Evolutionary conservation across 2,888 invertebrate species (phyloP), one percentile per base, ranked within the genome.

Genomic region (Ephialtes manifestator): DNA sequence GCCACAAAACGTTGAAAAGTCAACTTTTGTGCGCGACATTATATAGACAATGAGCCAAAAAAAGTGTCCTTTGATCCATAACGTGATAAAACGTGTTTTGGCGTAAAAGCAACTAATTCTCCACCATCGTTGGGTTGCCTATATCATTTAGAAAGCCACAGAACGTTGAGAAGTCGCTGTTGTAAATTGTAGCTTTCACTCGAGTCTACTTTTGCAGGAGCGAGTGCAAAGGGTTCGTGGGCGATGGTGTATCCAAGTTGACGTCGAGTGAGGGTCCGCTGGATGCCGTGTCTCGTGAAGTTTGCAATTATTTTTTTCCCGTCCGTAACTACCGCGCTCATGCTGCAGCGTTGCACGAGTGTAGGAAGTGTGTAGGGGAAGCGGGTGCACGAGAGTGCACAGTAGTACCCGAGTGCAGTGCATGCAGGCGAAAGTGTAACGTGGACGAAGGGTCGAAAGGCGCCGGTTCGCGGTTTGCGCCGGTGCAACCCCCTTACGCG

Each of bases 241-340:
- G 51, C 77, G 24, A 74, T 31, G 71, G 39, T 75, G 74, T 72
- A 58, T 51, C 63, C 51, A 43, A 75, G 20, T 82, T 71, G 46
- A 68, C 81, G 81, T 68, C 63, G 79, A 79, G 71, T 78, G 85
- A 71, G 75, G 70, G 53, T 85, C 24, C 24, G 75, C 60, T 39
- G 20, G 75, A 76, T 71, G 74, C 67, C 67, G 51, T 65, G 70
- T 46, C 70, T 76, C 68, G 81, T 78, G 77, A 86, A 86, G 85
- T 80, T 88, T 85, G 85, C 85, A 88, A 90, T 90, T 89, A 89
- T 89, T 89, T 88, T 88, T 85, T 75, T 71, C 75, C 86, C 87
- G 60, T 55, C 48, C 70, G 35, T 53, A 60, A 48, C 75, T 43
- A 67, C 65, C 60, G 75, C 58, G 68, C 20, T 51, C 7, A 15